A percentile compares a stretch with the other conserved stretches of the same genome.
Conservation (phyloP, 2,797 vertebrate species). For the Leucoraja ocellata region DNA sequence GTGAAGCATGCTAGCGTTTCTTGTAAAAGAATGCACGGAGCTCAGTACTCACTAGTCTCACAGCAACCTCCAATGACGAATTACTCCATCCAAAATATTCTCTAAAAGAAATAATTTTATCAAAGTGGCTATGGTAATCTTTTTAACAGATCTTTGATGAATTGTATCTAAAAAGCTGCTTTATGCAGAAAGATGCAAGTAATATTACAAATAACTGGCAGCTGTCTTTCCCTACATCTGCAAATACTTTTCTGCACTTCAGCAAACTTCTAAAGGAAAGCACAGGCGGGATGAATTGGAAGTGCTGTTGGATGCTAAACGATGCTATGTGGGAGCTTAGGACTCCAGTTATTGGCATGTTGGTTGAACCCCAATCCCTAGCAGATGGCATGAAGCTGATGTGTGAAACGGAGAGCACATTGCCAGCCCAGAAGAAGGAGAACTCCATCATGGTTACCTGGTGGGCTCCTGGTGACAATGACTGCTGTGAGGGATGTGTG, state of each 20-base stretch:
- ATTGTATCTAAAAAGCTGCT: not conserved
- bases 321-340: conserved; percentile 1
- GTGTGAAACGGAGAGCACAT: conserved; percentile 19
- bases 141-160: not conserved
- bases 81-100: not conserved
- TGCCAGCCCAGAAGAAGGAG: not conserved
- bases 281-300: conserved; percentile 24
- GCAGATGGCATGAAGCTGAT: conserved; percentile 23
- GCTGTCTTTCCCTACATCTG: conserved; percentile 28
- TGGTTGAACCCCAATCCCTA: not conserved
- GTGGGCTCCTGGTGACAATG: not conserved
- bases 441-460: too few relatives aligned
- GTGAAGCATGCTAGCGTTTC: not conserved
- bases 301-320: conserved; percentile 27
- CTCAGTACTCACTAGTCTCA: not conserved
- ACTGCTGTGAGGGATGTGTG: not conserved
- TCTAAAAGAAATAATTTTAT: not conserved
- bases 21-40: not conserved
- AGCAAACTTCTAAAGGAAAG: conserved; percentile 27
- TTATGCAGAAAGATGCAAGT: conserved; percentile 26
- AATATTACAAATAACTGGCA: conserved; percentile 20
- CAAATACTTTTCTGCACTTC: conserved; percentile 22
- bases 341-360: conserved; percentile 5
- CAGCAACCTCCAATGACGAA: not conserved
- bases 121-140: not conserved